Base-by-base conservation (phyloP, 2,888 invertebrate genomes). In the Anticlea derivata region DNA sequence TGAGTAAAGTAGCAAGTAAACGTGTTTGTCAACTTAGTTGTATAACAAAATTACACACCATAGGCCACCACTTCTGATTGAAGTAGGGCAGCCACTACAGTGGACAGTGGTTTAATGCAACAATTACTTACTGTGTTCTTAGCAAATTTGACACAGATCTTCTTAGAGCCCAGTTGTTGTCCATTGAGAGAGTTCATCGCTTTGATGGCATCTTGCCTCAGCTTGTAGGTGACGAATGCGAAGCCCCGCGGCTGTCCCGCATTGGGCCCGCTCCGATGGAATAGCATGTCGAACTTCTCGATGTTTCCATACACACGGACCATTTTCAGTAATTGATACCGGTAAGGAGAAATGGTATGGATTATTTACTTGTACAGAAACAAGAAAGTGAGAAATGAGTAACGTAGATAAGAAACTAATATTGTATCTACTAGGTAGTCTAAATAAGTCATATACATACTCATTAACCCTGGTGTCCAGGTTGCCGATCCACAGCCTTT, bases 291-390 rank as follows among this genome's bases (percentile, higher is more conserved):
- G 91, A 98, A 98, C 94, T 98, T 97, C 92, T 97, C 96, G 77
- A 98, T 96, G 78, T 93, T 92, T 82, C 98, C 98, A 93, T 96
- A 95, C 93, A 96, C 95, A 94, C 98, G 97, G 91, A 97, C 93
- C 91, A 98, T 94, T 96, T 98, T 98, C 91, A 98, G 92, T 92
- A 98, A 94, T 94, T 97, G 95, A 94, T 94, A 97, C 97, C 97
- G 92, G 94, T 96, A 94, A 93, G 91, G 73, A 91, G 83, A 83
- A 83, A 75, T 68, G 74, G 75, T 75, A 71, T 63, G 56, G 72
- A 50, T 50, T 50, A 50, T 45, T 52, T 35, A 33, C 12, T 30
- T 35, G 35, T 39, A 33, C 39, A 20, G 5, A 7, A 11, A 20
- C 11, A n/a, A 11, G 10, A 1, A 24, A 10, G 4, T 17, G 17